Evolutionary conservation across 2,113 vertebrate genomes (phyloP).

Genomic region (Buteo buteo): DNA sequence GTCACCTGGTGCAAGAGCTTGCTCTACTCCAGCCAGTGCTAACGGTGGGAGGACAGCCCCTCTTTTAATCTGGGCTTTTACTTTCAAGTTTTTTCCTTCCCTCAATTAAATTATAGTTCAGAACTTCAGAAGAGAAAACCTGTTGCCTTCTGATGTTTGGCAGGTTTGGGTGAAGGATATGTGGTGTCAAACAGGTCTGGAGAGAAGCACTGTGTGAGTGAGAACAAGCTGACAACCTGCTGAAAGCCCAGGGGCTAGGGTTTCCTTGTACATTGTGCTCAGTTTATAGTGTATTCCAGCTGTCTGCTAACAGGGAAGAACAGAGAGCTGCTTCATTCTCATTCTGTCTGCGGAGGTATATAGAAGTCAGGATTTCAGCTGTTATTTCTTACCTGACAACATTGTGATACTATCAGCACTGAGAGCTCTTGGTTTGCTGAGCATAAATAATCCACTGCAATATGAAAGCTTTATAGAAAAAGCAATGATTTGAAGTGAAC

Average conservation of each 20-base stretch:
- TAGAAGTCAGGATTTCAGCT: neutral
- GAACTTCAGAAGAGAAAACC: neutral
- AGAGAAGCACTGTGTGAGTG: neutral
- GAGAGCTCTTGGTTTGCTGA: neutral
- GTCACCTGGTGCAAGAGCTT: neutral
- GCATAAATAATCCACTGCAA: neutral
- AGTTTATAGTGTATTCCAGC: neutral
- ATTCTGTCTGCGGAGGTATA: neutral
- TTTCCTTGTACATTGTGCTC: neutral
- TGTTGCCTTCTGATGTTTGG: neutral
- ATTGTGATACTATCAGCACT: neutral
- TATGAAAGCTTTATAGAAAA: neutral
- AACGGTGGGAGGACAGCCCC: neutral
- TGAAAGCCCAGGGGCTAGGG: neutral
- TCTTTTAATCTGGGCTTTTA: neutral
- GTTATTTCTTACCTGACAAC: neutral
- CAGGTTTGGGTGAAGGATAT: neutral
- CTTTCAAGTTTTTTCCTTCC: neutral
- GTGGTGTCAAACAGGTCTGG: neutral
- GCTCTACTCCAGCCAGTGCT: neutral
- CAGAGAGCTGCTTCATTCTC: neutral
- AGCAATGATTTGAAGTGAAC: neutral
- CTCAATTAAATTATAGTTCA: neutral
- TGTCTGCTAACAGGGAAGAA: neutral
- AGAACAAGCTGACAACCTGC: neutral